phyloP scores from a whole-genome alignment of 2,797 vertebrate species.

The Lagodon rhomboides region DNA sequence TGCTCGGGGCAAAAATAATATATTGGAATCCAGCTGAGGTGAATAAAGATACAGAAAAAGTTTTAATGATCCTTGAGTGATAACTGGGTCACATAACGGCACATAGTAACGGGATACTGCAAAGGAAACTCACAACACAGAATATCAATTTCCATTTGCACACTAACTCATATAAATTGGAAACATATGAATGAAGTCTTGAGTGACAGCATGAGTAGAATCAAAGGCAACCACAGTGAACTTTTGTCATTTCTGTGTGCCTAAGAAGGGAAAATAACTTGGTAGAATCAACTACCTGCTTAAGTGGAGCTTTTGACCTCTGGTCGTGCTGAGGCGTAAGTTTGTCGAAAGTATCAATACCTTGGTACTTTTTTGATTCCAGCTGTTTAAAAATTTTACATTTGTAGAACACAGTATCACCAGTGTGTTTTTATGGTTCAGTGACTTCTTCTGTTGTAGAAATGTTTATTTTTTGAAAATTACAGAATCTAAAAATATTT shows the following conservation, averaged over 20 bases:
- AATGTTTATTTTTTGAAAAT: no score
- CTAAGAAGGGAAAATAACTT: background rate
- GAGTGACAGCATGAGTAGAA: background rate
- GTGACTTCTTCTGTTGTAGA: no score
- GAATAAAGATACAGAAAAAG: constrained; percentile 43
- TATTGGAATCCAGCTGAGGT: constrained; percentile 38
- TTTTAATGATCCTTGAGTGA: constrained; percentile 57
- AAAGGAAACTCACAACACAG: background rate
- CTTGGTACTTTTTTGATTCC: no score
- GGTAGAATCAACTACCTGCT: background rate
- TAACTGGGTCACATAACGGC: constrained; percentile 58
- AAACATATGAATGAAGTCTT: background rate
- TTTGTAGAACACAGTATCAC: no score
- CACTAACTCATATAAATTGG: background rate
- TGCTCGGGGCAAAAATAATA: constrained; percentile 23
- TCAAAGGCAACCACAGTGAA: background rate
- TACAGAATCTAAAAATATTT: no score
- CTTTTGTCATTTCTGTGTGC: background rate
- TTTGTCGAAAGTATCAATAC: no score
- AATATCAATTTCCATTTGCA: background rate
- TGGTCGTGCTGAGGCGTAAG: no score
- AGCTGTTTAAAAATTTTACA: no score
- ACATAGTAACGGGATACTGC: constrained; percentile 17
- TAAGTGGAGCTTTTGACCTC: no score
- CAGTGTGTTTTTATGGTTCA: no score